Conservation (phyloP, 2,888 invertebrate species). For the Lithophane leautieri region DNA sequence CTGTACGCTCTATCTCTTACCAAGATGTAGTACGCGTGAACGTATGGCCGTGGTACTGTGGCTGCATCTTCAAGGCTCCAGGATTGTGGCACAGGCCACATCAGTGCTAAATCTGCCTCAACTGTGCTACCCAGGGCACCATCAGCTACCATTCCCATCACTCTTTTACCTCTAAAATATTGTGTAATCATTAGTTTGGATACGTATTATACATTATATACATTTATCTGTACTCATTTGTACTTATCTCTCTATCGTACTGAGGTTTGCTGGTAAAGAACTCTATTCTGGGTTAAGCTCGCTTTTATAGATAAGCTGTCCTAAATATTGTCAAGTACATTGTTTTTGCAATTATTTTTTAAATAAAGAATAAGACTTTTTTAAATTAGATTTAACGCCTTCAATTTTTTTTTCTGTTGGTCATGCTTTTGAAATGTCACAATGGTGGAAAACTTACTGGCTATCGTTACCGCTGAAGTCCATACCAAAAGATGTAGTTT, state of each 20-base stretch:
- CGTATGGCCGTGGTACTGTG: slow-evolving; percentile 1
- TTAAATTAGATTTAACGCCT: too few relatives aligned
- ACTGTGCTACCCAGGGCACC: neutral
- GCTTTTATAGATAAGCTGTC: too few relatives aligned
- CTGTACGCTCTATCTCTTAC: neutral
- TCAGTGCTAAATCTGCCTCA: too few relatives aligned
- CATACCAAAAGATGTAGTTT: neutral
- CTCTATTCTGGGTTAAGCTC: too few relatives aligned
- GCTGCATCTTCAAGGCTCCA: slow-evolving; percentile 1
- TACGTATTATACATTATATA: neutral
- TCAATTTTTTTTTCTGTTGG: too few relatives aligned
- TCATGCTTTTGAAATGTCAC: neutral
- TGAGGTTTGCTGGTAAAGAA: neutral
- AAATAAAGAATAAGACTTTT: too few relatives aligned
- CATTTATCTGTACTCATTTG: neutral
- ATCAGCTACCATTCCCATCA: neutral
- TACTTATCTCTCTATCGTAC: neutral
- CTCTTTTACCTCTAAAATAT: slow-evolving; percentile 2
- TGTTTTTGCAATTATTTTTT: too few relatives aligned
- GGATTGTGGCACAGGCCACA: neutral
- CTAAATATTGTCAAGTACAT: too few relatives aligned
- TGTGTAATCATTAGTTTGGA: neutral
- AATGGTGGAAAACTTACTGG: neutral
- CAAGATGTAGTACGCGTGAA: neutral
- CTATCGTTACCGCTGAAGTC: neutral